phyloP scores from a whole-genome alignment of 2,113 vertebrate genomes.

The Elachura formosa region DNA sequence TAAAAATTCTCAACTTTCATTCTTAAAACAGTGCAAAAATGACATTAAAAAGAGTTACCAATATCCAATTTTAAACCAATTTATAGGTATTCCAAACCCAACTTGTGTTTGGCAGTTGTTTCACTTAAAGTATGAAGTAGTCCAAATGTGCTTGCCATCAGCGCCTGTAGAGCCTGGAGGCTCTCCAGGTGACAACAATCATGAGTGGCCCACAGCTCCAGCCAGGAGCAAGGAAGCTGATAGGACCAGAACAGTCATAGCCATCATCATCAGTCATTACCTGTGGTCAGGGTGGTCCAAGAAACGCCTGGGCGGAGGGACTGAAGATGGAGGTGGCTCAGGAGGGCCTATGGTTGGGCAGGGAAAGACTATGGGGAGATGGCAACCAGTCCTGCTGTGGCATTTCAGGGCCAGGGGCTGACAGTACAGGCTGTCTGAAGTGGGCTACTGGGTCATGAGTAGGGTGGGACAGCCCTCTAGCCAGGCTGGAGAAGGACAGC shows the following conservation, averaged over 20 bases:
- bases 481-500: rapidly evolving
- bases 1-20: neutral
- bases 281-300: rapidly evolving
- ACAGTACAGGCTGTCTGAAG: neutral
- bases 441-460: neutral
- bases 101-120: neutral
- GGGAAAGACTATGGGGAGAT: neutral
- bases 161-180: rapidly evolving
- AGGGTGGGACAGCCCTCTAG: neutral
- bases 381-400: rapidly evolving
- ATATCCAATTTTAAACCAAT: neutral
- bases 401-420: neutral
- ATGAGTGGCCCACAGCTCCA: neutral
- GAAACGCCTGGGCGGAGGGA: rapidly evolving
- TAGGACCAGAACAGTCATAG: neutral
- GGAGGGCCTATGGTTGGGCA: rapidly evolving
- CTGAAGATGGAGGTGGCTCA: neutral
- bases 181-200: neutral
- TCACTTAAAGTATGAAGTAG: neutral
- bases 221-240: neutral
- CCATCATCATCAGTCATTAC: neutral
- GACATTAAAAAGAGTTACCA: neutral
- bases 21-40: neutral
- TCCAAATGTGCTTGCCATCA: neutral
- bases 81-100: neutral